phyloP scores from a whole-genome alignment of 2,797 vertebrate genomes.

The Salarias fasciatus region DNA sequence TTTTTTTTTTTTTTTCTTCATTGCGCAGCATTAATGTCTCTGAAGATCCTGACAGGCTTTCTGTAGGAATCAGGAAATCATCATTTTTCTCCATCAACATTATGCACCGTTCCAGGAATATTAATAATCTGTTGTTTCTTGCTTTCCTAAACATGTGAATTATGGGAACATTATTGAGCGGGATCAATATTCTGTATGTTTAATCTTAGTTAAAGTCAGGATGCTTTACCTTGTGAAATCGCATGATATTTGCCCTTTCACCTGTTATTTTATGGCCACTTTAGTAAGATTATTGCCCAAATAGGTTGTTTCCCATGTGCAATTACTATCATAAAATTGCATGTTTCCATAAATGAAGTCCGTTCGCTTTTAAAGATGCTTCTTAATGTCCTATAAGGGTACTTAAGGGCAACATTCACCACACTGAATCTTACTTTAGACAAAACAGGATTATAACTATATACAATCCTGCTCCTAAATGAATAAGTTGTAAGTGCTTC shows the following conservation, averaged over 20 bases:
- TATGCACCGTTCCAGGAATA: constrained; percentile 37
- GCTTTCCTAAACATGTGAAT: constrained; percentile 37
- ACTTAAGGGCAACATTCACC: constrained; percentile 66
- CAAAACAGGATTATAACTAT: constrained; percentile 61
- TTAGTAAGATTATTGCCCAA: constrained; percentile 60
- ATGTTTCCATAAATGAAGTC: constrained; percentile 57
- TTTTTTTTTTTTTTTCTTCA: background rate
- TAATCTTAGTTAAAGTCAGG: constrained; percentile 42
- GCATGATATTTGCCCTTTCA: constrained; percentile 60
- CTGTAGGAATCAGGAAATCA: constrained; percentile 35
- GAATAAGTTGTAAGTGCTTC: constrained; percentile 69
- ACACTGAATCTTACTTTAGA: constrained; percentile 73
- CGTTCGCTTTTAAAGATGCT: constrained; percentile 60
- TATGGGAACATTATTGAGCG: constrained; percentile 45
- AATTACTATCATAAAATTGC: constrained; percentile 50
- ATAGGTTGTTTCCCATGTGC: constrained; percentile 59
- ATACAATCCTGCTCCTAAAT: constrained; percentile 60
- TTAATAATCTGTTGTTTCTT: constrained; percentile 50
- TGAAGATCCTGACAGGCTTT: constrained; percentile 21
- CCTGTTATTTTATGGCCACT: constrained; percentile 57
- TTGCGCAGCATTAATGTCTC: constrained; percentile 11
- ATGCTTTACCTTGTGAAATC: constrained; percentile 47
- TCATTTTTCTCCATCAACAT: constrained; percentile 47
- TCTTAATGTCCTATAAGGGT: constrained; percentile 63
- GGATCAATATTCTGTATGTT: constrained; percentile 41